These are phyloP conservation scores for Mugil cephalus DNA, from an alignment of 2,113 vertebrate species.

Conservation along the genomic window DNA sequence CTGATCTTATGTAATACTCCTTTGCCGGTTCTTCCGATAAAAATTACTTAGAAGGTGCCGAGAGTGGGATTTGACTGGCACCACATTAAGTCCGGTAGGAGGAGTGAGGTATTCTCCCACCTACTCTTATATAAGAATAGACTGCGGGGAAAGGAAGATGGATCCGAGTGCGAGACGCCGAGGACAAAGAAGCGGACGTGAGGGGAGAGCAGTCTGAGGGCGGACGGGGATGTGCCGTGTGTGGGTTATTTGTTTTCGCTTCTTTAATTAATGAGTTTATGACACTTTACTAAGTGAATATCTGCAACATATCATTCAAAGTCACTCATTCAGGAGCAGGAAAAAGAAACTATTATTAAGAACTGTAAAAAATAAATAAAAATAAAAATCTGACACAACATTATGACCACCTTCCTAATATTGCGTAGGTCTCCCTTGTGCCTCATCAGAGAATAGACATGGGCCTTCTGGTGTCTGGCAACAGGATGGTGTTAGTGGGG, in stretches of 20 bases:
- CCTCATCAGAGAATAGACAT: too few relatives aligned
- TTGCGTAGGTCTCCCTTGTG: too few relatives aligned
- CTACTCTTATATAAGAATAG: slow-evolving; percentile 73
- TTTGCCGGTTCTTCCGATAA: slow-evolving; percentile 58
- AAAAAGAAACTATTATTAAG: background rate
- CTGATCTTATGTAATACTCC: slow-evolving; percentile 79
- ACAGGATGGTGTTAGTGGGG: too few relatives aligned
- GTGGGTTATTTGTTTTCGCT: slow-evolving; percentile 50
- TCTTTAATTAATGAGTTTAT: slow-evolving; percentile 36
- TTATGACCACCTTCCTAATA: too few relatives aligned
- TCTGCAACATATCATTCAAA: background rate
- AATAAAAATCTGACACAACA: too few relatives aligned
- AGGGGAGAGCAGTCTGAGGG: slow-evolving; percentile 6
- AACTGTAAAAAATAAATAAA: background rate
- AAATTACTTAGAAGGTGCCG: slow-evolving; percentile 63
- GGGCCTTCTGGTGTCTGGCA: too few relatives aligned
- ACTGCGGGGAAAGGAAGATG: slow-evolving; percentile 30
- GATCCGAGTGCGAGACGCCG: slow-evolving; percentile 50
- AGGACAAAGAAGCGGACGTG: slow-evolving; percentile 21
- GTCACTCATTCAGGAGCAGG: background rate
- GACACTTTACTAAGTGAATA: slow-evolving; percentile 8
- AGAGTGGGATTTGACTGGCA: slow-evolving; percentile 74
- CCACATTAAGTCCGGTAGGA: slow-evolving; percentile 44
- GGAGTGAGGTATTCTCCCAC: slow-evolving; percentile 72
- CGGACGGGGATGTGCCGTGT: slow-evolving; percentile 5